These are phyloP conservation scores for Drosophila erecta DNA, from an alignment of 1,140 invertebrate genomes.

Conservation along the genomic window DNA sequence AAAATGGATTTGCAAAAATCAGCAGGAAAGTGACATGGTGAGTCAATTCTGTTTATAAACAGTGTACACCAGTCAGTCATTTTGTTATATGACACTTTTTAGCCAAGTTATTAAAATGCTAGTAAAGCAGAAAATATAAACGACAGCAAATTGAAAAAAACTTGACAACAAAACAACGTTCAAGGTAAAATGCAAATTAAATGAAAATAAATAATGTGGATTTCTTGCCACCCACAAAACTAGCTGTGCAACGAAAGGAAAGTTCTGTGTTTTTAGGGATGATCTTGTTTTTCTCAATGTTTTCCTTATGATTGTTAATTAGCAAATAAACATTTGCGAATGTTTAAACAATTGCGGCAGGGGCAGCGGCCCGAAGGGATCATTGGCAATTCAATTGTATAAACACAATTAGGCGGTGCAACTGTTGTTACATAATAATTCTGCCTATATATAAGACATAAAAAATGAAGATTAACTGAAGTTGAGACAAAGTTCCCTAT, in stretches of 20 bases:
- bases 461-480: neutral
- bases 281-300: conserved; percentile 22
- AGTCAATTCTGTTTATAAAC: too few relatives aligned
- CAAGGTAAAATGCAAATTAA: conserved; percentile 63
- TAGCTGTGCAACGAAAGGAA: too few relatives aligned
- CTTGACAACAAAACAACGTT: conserved; percentile 27
- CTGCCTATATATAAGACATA: neutral
- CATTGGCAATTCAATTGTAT: conserved; percentile 32
- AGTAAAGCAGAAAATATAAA: too few relatives aligned
- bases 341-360: conserved; percentile 55
- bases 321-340: conserved; percentile 60
- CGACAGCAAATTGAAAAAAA: too few relatives aligned
- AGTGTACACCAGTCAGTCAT: too few relatives aligned
- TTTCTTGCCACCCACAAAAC: conserved; percentile 8
- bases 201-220: conserved; percentile 48
- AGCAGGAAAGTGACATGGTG: too few relatives aligned
- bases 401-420: conserved; percentile 21
- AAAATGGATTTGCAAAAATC: too few relatives aligned
- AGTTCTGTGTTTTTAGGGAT: neutral
- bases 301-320: conserved; percentile 66
- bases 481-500: too few relatives aligned
- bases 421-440: neutral
- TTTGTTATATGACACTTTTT: too few relatives aligned
- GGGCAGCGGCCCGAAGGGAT: conserved; percentile 10
- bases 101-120: too few relatives aligned